A percentile compares a stretch with the other conserved stretches of the same genome.
Evolutionary conservation across 2,888 invertebrate species (phyloP).

Genomic region (Hofmannophila pseudospretella): DNA sequence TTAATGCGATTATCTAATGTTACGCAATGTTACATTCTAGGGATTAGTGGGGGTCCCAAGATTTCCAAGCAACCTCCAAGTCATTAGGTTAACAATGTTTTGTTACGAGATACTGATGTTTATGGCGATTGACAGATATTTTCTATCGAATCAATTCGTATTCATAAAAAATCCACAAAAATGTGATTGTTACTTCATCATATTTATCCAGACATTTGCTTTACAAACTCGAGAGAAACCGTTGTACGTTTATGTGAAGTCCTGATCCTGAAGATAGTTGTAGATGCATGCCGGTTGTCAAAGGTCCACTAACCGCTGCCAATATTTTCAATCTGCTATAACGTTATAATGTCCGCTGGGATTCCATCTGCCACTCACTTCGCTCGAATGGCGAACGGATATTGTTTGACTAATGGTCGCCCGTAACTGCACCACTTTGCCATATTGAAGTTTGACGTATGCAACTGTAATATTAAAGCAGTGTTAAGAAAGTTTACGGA

Average conservation of each 20-base stretch:
- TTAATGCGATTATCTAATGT: slow-evolving; percentile 18
- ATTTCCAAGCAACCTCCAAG: neutral
- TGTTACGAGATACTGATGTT: no score
- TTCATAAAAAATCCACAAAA: no score
- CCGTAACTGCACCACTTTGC: slow-evolving; percentile 40
- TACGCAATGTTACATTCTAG: neutral
- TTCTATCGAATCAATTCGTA: no score
- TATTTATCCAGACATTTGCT: no score
- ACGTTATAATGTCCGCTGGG: slow-evolving; percentile 15
- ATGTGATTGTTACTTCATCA: no score
- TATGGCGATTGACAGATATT: no score
- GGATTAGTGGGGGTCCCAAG: neutral
- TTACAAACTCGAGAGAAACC: no score
- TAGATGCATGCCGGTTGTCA: neutral
- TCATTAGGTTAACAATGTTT: no score
- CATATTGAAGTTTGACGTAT: slow-evolving; percentile 46
- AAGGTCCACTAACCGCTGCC: neutral
- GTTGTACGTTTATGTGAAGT: no score
- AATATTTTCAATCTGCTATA: slow-evolving; percentile 21
- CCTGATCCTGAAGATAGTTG: no score
- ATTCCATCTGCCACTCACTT: slow-evolving; percentile 31
- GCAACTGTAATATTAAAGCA: slow-evolving; percentile 29
- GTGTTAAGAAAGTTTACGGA: slow-evolving; percentile 24
- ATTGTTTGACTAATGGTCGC: slow-evolving; percentile 55
- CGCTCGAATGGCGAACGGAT: slow-evolving; percentile 39